These are phyloP conservation scores for Eunapius fragilis DNA, from an alignment of 37 sponge, comb jelly and placozoan genomes.

Conservation along the genomic window DNA sequence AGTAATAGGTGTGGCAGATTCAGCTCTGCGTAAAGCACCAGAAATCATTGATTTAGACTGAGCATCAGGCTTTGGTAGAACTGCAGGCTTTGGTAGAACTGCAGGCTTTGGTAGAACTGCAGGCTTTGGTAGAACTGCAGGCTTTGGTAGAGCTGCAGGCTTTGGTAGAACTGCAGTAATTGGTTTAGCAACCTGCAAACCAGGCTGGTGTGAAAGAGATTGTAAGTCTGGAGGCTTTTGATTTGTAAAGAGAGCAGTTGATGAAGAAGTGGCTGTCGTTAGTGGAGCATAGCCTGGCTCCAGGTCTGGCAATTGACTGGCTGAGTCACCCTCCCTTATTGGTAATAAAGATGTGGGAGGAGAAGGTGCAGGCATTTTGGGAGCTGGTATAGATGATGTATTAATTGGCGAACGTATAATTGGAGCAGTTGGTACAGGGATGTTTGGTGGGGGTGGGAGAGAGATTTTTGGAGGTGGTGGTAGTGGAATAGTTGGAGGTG, in stretches of 20 bases:
- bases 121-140: background rate
- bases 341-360: background rate
- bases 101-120: background rate
- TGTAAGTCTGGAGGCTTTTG: background rate
- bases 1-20: too few species aligned
- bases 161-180: background rate
- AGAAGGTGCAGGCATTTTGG: background rate
- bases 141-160: background rate
- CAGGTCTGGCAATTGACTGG: background rate
- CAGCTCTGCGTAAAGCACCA: background rate
- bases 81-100: background rate
- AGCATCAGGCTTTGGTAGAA: background rate
- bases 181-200: background rate
- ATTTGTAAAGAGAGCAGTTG: too few species aligned
- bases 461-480: background rate
- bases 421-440: background rate
- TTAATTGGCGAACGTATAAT: background rate
- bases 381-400: background rate
- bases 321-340: background rate
- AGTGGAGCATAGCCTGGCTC: background rate
- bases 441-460: background rate
- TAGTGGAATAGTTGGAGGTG: conserved; percentile 13
- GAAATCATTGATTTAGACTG: background rate
- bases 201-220: background rate
- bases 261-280: background rate